Conservation (phyloP, 1,140 invertebrate genomes). For the Drosophila littoralis region DNA sequence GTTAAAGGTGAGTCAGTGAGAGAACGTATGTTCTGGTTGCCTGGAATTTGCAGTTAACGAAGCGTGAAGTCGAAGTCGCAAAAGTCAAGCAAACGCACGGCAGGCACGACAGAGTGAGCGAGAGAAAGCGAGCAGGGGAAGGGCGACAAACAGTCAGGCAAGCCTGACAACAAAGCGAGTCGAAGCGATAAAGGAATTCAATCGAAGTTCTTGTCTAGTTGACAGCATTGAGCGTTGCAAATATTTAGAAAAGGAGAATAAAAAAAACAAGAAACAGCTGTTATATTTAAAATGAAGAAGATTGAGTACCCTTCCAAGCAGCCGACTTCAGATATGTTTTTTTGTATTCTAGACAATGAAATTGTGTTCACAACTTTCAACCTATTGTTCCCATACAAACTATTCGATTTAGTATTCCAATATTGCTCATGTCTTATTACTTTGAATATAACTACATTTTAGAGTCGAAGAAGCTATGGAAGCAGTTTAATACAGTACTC, state of each 20-base stretch:
- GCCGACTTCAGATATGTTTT: too few species aligned
- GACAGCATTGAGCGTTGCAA: slow-evolving; percentile 70
- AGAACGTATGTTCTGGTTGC: slow-evolving; percentile 57
- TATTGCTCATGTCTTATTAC: too few species aligned
- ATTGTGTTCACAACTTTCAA: too few species aligned
- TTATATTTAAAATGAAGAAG: background rate
- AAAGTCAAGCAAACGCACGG: slow-evolving; percentile 39
- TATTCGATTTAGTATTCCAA: too few species aligned
- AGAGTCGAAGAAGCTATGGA: too few species aligned
- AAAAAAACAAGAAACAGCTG: background rate
- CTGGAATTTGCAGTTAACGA: slow-evolving; percentile 78
- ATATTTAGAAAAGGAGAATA: slow-evolving; percentile 53
- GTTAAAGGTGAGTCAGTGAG: slow-evolving; percentile 26
- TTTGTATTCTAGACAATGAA: too few species aligned
- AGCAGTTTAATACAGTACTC: too few species aligned
- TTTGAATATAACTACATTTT: too few species aligned
- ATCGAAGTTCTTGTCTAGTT: slow-evolving; percentile 76
- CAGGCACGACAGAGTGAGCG: background rate
- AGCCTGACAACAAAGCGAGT: slow-evolving; percentile 24
- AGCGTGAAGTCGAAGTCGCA: slow-evolving; percentile 71
- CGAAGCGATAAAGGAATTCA: slow-evolving; percentile 75
- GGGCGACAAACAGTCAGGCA: slow-evolving; percentile 30
- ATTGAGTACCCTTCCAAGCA: background rate
- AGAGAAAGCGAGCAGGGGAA: slow-evolving; percentile 7
- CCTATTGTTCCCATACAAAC: too few species aligned